phyloP scores from a whole-genome alignment of 2,888 invertebrate genomes.

The Syritta pipiens region DNA sequence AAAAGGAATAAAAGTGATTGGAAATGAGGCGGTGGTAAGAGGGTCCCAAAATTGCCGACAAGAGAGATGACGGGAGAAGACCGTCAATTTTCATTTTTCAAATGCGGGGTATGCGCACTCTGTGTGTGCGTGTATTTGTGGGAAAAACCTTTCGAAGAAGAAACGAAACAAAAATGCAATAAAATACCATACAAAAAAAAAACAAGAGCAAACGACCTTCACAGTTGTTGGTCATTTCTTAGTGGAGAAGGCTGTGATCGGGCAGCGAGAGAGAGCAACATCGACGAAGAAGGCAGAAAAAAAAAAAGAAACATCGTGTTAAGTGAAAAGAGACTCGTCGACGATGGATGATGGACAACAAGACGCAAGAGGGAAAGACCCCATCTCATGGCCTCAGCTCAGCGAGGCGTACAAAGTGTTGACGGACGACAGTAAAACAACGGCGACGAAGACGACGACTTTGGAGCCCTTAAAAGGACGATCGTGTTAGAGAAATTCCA shows the following conservation, averaged over 20 bases:
- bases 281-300: slow-evolving; percentile 1
- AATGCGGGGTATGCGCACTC: slow-evolving; percentile 32
- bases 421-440: no score
- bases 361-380: neutral
- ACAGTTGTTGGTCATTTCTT: slow-evolving; percentile 74
- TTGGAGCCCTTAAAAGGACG: no score
- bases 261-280: slow-evolving; percentile 9
- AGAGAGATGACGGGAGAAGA: neutral
- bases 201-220: slow-evolving; percentile 77
- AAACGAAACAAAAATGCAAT: slow-evolving; percentile 54
- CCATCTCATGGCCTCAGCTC: no score
- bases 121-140: neutral
- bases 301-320: slow-evolving; percentile 26
- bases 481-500: no score
- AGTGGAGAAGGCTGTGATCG: slow-evolving; percentile 36
- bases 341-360: neutral
- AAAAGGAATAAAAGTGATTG: slow-evolving; percentile 32
- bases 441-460: no score
- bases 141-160: slow-evolving; percentile 32
- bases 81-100: slow-evolving; percentile 49
- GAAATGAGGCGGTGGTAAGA: slow-evolving; percentile 20
- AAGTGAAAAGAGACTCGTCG: slow-evolving; percentile 33
- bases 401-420: no score
- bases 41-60: slow-evolving; percentile 17
- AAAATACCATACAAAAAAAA: slow-evolving; percentile 70